Conservation (phyloP, 2,888 invertebrate species). For the Fragum sueziense region DNA sequence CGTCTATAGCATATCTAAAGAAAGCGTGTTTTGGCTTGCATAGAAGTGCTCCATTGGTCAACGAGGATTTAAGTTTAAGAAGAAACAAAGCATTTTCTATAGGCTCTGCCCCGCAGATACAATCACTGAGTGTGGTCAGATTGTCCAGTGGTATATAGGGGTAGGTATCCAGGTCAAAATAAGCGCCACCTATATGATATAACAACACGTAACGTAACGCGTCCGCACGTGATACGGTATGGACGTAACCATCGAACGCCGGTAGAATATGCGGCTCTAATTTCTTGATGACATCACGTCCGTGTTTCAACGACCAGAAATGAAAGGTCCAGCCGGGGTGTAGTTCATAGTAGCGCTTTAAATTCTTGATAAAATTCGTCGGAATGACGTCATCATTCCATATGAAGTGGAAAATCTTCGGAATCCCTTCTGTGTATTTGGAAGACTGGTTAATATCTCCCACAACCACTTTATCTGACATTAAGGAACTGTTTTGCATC, state of each 20-base stretch:
- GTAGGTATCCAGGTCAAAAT: background rate
- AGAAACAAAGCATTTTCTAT: background rate
- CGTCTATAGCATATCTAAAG: background rate
- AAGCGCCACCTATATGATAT: conserved; percentile 4
- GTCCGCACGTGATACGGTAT: background rate
- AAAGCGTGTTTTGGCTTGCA: background rate
- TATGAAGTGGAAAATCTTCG: conserved; percentile 4
- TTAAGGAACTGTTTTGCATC: no score
- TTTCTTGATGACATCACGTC: background rate
- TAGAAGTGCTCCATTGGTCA: background rate
- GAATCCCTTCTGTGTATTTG: background rate
- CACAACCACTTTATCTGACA: no score
- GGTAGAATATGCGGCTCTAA: background rate
- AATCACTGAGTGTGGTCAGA: background rate
- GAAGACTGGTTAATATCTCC: no score
- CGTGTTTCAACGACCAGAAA: background rate
- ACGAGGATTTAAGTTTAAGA: background rate
- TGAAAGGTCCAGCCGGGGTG: background rate
- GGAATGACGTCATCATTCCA: conserved; percentile 1
- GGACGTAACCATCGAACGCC: background rate
- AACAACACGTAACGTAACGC: background rate
- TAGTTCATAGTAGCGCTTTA: background rate
- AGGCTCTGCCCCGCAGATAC: background rate
- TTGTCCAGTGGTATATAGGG: background rate
- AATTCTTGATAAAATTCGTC: background rate